Evolutionary conservation across 2,888 invertebrate genomes (phyloP).

Genomic region (Drosophila ustulata): DNA sequence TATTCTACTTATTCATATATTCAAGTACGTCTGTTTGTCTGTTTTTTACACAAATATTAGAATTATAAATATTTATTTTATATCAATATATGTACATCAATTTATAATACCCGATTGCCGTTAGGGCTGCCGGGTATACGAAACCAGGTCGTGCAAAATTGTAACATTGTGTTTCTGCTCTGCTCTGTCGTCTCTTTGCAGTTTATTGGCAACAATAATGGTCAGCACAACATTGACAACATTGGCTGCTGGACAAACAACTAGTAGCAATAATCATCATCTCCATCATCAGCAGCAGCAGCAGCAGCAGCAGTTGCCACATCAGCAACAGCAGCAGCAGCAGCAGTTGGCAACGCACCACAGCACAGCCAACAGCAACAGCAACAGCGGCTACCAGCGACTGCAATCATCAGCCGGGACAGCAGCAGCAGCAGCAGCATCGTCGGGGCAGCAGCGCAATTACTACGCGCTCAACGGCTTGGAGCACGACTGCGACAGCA

Average conservation of each 20-base stretch:
- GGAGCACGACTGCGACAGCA: conserved; percentile 57
- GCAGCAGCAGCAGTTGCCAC: conserved; percentile 60
- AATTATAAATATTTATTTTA: no score
- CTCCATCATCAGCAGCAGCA: conserved; percentile 71
- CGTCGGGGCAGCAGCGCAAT: conserved; percentile 45
- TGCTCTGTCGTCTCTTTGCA: conserved; percentile 54
- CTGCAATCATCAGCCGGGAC: conserved; percentile 54
- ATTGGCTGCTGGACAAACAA: conserved; percentile 85
- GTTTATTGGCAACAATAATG: conserved; percentile 85
- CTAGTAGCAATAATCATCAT: conserved; percentile 83
- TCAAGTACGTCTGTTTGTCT: no score
- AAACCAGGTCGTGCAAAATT: background rate
- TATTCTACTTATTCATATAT: no score
- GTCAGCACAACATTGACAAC: conserved; percentile 85
- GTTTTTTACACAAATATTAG: no score
- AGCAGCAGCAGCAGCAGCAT: conserved; percentile 29
- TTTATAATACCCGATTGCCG: background rate
- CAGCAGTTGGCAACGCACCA: conserved; percentile 53
- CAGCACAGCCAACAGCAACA: conserved; percentile 14
- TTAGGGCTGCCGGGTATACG: background rate
- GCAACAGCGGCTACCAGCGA: conserved; percentile 32
- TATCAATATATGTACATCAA: no score
- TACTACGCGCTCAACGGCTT: conserved; percentile 55
- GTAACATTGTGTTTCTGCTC: background rate
- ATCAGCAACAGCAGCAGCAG: conserved; percentile 48